Evolutionary conservation across 2,888 invertebrate species (phyloP), one percentile per base, ranked within the genome.

Genomic region (Hyposoter didymator): DNA sequence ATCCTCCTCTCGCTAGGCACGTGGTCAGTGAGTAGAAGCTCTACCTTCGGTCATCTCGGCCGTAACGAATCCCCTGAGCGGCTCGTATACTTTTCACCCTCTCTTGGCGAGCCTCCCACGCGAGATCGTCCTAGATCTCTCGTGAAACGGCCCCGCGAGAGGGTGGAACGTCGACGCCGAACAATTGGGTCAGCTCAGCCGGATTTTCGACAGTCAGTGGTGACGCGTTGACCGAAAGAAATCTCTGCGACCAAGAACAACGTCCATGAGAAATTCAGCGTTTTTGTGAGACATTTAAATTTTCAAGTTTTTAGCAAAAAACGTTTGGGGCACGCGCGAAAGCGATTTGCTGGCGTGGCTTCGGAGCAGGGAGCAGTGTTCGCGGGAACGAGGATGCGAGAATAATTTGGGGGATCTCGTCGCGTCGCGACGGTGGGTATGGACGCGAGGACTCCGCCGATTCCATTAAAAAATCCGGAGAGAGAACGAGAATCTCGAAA

Each of bases 381-480:
- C 14, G 28, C 59, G 28, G 28, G 14, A 28, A 59, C 22, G 28
- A 59, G 28, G 59, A 62, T 45, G 55, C 74, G 85, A 82, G 28
- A 80, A 22, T 82, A 74, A 35, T 55, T 52, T 47, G 67, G 76
- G 39, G 67, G 70, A 72, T 84, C 78, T 75, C 70, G 78, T 78
- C 75, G 55, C 75, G 72, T 62, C 70, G 78, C 45, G 78, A 74
- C 87, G 91, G 89, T 90, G 90, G 84, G 75, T 49, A 94, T 94
- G 94, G 94, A 93, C 92, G 92, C 93, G 89, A 93, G 91, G 92
- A 92, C 93, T 84, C 93, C 93, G 82, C 91, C 93, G 86, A 93
- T 93, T 87, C 90, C 91, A 89, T 83, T 91, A 86, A 93, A 92
- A 69, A 35, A 17, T 43, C 92, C 91, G 89, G 92, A 93, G 55